Evolutionary conservation across 2,797 vertebrate species (phyloP).

Genomic region (Microctenopoma steveboyesi): DNA sequence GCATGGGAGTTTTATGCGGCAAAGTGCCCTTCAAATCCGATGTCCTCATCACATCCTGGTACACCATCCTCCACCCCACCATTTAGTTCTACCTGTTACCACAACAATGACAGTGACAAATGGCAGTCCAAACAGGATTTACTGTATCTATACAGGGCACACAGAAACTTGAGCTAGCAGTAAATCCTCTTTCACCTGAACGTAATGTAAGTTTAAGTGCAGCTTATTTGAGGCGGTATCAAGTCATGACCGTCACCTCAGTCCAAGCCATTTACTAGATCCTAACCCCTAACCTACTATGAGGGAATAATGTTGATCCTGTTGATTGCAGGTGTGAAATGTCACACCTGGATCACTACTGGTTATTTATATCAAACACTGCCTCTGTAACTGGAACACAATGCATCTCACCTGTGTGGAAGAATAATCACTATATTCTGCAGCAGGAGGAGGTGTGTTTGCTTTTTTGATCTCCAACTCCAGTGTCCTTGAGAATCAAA

Average conservation of each 20-base stretch:
- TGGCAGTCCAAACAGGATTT: conserved; percentile 67
- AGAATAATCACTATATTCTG: conserved; percentile 22
- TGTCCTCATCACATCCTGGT: conserved; percentile 38
- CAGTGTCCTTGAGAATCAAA: neutral
- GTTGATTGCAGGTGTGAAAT: neutral
- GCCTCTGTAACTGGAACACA: conserved; percentile 15
- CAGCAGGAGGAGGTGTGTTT: conserved; percentile 3
- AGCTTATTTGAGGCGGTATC: conserved; percentile 53
- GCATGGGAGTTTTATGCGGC: conserved; percentile 20
- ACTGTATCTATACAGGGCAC: conserved; percentile 57
- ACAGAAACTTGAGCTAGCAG: conserved; percentile 56
- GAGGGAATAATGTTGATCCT: conserved; percentile 9
- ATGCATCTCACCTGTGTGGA: neutral
- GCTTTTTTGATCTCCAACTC: conserved; percentile 4
- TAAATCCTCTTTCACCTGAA: conserved; percentile 68
- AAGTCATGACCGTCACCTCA: conserved; percentile 32
- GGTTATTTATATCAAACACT: neutral
- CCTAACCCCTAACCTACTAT: conserved; percentile 7
- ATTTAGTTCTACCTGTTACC: conserved; percentile 63
- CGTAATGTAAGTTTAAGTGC: conserved; percentile 61
- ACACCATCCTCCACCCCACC: neutral
- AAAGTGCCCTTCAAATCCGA: conserved; percentile 59
- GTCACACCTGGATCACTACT: no score
- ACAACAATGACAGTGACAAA: conserved; percentile 73
- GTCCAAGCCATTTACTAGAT: conserved; percentile 27